phyloP scores from a whole-genome alignment of 1,140 invertebrate species.

The Heliconius congener region DNA sequence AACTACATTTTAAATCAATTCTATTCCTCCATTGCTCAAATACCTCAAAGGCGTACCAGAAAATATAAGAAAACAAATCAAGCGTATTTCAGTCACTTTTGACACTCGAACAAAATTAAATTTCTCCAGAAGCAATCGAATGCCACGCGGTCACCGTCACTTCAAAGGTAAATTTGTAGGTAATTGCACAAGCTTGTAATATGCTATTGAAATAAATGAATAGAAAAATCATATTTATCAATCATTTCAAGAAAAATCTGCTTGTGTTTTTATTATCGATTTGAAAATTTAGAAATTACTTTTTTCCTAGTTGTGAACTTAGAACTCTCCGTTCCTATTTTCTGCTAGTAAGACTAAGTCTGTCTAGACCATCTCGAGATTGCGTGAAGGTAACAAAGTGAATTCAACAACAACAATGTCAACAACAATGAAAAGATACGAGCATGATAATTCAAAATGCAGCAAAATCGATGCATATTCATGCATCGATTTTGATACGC shows the following conservation, averaged over 20 bases:
- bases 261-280: background rate
- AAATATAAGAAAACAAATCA: constrained; percentile 24
- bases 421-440: no score
- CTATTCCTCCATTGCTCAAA: background rate
- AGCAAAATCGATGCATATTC: no score
- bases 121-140: constrained; percentile 23
- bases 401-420: no score
- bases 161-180: constrained; percentile 9
- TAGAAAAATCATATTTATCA: background rate
- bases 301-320: no score
- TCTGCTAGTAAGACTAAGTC: no score
- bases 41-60: background rate
- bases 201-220: background rate
- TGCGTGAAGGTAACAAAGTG: no score
- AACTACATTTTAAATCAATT: background rate
- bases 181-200: background rate
- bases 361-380: no score
- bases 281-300: no score
- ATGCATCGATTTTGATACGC: no score
- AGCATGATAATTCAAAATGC: no score
- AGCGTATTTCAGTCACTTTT: constrained; percentile 17
- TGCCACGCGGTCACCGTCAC: constrained; percentile 13
- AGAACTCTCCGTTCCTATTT: no score
- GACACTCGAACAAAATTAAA: constrained; percentile 29
- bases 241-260: background rate